phyloP scores from a whole-genome alignment of 2,113 vertebrate genomes.

The Antigone vipio region DNA sequence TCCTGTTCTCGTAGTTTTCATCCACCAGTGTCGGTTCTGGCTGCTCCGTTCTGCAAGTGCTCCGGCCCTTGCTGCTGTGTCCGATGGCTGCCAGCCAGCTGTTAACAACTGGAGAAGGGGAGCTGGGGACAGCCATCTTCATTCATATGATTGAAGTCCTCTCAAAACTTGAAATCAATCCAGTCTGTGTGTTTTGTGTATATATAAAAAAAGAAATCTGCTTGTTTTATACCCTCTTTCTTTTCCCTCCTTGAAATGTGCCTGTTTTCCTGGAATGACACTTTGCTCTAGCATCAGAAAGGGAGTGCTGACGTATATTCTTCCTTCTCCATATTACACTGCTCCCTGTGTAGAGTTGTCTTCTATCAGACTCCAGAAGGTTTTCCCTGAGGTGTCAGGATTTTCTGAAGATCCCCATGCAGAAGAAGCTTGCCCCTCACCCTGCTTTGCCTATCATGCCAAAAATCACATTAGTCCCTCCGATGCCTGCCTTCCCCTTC shows the following conservation, averaged over 20 bases:
- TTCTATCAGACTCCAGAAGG: background rate
- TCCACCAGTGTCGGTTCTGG: accelerated
- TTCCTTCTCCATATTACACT: background rate
- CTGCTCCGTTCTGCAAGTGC: accelerated
- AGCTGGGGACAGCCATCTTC: constrained; percentile 14
- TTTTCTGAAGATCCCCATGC: background rate
- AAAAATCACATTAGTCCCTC: background rate
- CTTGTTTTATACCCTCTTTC: background rate
- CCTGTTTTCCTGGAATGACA: constrained; percentile 13
- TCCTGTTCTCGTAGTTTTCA: background rate
- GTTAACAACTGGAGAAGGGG: background rate
- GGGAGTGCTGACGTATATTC: background rate
- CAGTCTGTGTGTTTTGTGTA: background rate
- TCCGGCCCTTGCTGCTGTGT: background rate
- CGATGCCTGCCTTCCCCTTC: background rate
- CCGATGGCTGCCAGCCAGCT: constrained; percentile 4
- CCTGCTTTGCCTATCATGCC: background rate
- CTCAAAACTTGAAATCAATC: constrained; percentile 28
- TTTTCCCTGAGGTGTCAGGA: background rate
- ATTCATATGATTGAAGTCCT: constrained; percentile 17
- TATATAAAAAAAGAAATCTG: background rate
- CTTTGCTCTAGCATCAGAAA: background rate
- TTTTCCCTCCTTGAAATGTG: background rate
- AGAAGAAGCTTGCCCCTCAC: background rate
- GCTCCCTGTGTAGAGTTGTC: background rate